Evolutionary conservation across 2,888 invertebrate species (phyloP).

Genomic region (Dinocampus coccinellae): DNA sequence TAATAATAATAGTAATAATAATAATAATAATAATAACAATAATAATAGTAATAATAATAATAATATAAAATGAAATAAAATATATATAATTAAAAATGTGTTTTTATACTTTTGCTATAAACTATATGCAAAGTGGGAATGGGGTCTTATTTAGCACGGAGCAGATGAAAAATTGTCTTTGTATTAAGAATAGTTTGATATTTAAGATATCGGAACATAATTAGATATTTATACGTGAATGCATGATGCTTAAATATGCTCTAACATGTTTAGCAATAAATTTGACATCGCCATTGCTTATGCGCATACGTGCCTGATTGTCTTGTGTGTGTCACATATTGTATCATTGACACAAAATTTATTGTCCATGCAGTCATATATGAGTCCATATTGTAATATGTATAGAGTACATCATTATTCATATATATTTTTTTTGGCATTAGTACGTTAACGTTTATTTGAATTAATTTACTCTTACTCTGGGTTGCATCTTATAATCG

Average conservation of each 20-base stretch:
- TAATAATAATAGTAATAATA: background rate
- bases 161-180: background rate
- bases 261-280: slow-evolving; percentile 38
- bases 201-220: slow-evolving; percentile 41
- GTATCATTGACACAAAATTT: background rate
- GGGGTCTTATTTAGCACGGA: slow-evolving; percentile 63
- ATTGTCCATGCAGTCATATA: slow-evolving; percentile 11
- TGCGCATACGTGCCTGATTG: slow-evolving; percentile 19
- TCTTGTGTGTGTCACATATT: slow-evolving; percentile 6
- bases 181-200: slow-evolving; percentile 35
- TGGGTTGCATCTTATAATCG: slow-evolving; percentile 17
- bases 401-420: slow-evolving; percentile 2
- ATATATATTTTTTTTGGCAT: slow-evolving; percentile 15
- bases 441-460: slow-evolving; percentile 29
- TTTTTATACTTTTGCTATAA: too few relatives aligned
- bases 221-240: slow-evolving; percentile 36
- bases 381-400: slow-evolving; percentile 26
- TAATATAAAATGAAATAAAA: too few relatives aligned
- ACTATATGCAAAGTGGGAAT: slow-evolving; percentile 50
- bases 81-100: too few relatives aligned
- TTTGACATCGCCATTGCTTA: background rate
- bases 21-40: too few relatives aligned
- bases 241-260: slow-evolving; percentile 50
- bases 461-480: slow-evolving; percentile 4
- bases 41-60: too few relatives aligned